Evolutionary conservation across 2,113 vertebrate species (phyloP).

Genomic region (Callionymus lyra): DNA sequence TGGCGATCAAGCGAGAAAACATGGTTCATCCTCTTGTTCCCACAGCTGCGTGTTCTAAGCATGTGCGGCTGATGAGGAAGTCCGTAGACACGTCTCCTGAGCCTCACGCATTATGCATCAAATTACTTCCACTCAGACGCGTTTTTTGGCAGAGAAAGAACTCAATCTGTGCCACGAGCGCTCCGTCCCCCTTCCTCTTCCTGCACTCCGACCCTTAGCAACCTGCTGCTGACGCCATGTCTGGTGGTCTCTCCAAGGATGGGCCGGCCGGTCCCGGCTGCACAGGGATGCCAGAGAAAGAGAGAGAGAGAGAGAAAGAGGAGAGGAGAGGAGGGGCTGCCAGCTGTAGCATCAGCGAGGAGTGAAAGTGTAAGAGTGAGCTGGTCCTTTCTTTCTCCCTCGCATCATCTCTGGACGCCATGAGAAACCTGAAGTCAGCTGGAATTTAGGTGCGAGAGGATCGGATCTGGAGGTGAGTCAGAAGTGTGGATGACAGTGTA

Average conservation of each 20-base stretch:
- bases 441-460: not conserved
- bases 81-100: constrained; percentile 3
- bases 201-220: constrained; percentile 36
- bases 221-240: constrained; percentile 25
- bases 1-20: too few relatives aligned
- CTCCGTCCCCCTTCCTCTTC: constrained; percentile 10
- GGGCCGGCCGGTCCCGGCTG: constrained; percentile 25
- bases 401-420: constrained; percentile 32
- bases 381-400: constrained; percentile 33
- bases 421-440: constrained; percentile 14
- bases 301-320: constrained; percentile 5
- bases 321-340: constrained; percentile 19
- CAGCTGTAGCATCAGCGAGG: constrained; percentile 10
- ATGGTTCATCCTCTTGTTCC: too few relatives aligned
- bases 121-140: constrained; percentile 29
- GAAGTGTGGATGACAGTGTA: not conserved
- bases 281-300: constrained; percentile 9
- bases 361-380: constrained; percentile 45
- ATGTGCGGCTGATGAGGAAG: constrained; percentile 22
- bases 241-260: constrained; percentile 27
- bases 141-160: constrained; percentile 1
- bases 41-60: too few relatives aligned
- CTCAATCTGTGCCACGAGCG: not conserved
- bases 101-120: constrained; percentile 46
- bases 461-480: constrained; percentile 38